Evolutionary conservation across 2,888 invertebrate species (phyloP).

Genomic region (Ectemnius continuus): DNA sequence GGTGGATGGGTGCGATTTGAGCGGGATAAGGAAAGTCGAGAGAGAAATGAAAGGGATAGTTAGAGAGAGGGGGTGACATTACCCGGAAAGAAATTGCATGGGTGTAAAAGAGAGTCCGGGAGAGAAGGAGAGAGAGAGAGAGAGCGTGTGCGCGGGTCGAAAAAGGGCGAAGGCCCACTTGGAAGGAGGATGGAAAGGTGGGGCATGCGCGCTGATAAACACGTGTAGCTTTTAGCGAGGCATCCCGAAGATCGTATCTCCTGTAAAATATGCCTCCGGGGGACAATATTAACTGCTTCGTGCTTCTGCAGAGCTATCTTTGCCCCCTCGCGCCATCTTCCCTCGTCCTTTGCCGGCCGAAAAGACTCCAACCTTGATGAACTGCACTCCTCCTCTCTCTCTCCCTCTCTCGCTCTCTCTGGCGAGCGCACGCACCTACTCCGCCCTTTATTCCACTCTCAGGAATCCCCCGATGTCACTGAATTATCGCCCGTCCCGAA

Average conservation of each 20-base stretch:
- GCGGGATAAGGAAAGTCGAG: constrained; percentile 30
- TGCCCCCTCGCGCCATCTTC: constrained; percentile 48
- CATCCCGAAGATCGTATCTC: constrained; percentile 76
- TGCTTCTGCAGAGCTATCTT: constrained; percentile 70
- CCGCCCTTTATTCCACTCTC: constrained; percentile 28
- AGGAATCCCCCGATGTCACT: constrained; percentile 49
- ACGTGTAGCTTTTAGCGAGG: constrained; percentile 78
- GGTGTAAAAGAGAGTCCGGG: too few relatives aligned
- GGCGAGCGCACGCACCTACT: too few relatives aligned
- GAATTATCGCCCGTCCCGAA: constrained; percentile 65
- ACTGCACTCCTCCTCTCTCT: constrained; percentile 48
- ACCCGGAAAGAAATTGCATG: constrained; percentile 63
- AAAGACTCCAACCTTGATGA: constrained; percentile 66
- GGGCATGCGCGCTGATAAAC: constrained; percentile 74
- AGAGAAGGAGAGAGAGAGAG: too few relatives aligned
- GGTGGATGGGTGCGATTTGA: neutral
- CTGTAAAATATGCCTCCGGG: constrained; percentile 76
- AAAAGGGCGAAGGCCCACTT: constrained; percentile 24
- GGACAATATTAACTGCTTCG: constrained; percentile 77
- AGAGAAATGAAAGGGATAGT: constrained; percentile 18
- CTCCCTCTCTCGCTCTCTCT: too few relatives aligned
- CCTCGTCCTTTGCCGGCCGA: constrained; percentile 31
- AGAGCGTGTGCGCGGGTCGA: constrained; percentile 23
- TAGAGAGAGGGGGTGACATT: constrained; percentile 48
- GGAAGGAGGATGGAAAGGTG: constrained; percentile 38